These are phyloP conservation scores for Chironomus striatipennis DNA, from an alignment of 1,140 invertebrate genomes.

Conservation along the genomic window DNA sequence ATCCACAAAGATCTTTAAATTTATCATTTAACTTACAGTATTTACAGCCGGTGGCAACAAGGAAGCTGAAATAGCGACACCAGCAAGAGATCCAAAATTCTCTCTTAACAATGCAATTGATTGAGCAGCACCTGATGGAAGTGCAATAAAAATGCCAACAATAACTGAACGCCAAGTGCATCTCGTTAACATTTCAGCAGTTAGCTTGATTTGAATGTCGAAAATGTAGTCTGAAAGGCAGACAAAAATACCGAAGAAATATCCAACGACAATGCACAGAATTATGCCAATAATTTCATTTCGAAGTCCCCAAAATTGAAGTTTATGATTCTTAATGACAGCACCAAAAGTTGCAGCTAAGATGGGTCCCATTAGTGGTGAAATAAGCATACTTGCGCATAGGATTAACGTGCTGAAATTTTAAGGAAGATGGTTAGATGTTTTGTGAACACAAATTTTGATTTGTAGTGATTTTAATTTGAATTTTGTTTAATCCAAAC, in stretches of 20 bases:
- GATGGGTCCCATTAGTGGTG: slow-evolving; percentile 70
- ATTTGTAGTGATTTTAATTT: too few relatives aligned
- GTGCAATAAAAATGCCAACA: slow-evolving; percentile 57
- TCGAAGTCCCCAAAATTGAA: slow-evolving; percentile 50
- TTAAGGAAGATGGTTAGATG: too few relatives aligned
- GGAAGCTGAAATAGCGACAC: slow-evolving; percentile 72
- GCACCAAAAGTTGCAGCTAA: slow-evolving; percentile 64
- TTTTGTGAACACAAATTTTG: too few relatives aligned
- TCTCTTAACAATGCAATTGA: slow-evolving; percentile 62
- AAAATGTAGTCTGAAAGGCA: slow-evolving; percentile 49
- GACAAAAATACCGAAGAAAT: slow-evolving; percentile 56
- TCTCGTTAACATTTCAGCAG: slow-evolving; percentile 59
- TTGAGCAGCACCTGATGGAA: slow-evolving; percentile 65
- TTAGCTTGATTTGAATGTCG: slow-evolving; percentile 52
- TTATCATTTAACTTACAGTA: slow-evolving; percentile 49
- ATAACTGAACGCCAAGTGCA: slow-evolving; percentile 54
- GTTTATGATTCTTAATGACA: slow-evolving; percentile 52
- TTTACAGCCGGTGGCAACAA: slow-evolving; percentile 70
- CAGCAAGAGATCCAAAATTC: slow-evolving; percentile 65
- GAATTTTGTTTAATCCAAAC: too few relatives aligned
- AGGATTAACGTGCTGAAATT: slow-evolving; percentile 48
- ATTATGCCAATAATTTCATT: slow-evolving; percentile 58
- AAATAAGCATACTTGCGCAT: slow-evolving; percentile 71
- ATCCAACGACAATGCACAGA: slow-evolving; percentile 53
- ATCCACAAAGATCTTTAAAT: too few relatives aligned